phyloP scores from a whole-genome alignment of 1,140 invertebrate genomes.

The Ceratosolen solmsi region DNA sequence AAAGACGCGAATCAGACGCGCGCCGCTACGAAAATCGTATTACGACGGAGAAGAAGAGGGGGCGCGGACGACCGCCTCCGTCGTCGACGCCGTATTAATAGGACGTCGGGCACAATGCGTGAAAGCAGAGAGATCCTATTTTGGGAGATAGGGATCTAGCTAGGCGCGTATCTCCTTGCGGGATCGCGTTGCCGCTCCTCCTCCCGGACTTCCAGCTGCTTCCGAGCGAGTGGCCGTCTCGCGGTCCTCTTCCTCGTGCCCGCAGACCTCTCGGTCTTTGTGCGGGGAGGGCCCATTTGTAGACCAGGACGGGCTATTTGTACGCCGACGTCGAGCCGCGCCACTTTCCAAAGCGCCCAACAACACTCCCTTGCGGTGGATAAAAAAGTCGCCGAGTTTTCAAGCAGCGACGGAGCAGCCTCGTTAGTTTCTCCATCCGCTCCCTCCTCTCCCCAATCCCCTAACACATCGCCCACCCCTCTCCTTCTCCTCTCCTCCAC shows the following conservation, averaged over 20 bases:
- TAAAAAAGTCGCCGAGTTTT: conserved; percentile 12
- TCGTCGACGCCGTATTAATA: conserved; percentile 57
- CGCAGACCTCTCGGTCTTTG: conserved; percentile 43
- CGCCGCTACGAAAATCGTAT: conserved; percentile 32
- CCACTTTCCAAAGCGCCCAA: too few species aligned
- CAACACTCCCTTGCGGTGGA: too few species aligned
- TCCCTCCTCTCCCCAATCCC: too few species aligned
- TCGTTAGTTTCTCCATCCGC: neutral
- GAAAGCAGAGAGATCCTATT: conserved; percentile 65
- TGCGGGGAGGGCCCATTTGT: conserved; percentile 1
- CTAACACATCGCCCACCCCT: too few species aligned
- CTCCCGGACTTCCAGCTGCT: neutral
- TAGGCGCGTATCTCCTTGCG: conserved; percentile 59
- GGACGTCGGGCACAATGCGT: conserved; percentile 60
- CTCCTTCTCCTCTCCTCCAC: too few species aligned
- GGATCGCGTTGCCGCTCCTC: conserved; percentile 54
- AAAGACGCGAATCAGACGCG: conserved; percentile 49
- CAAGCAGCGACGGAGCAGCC: neutral
- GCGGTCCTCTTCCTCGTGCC: neutral
- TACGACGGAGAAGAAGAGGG: neutral
- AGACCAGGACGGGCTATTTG: conserved; percentile 22
- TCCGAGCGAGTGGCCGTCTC: neutral
- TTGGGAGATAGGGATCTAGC: conserved; percentile 68
- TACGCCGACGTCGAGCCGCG: neutral
- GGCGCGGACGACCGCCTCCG: neutral